Conservation (phyloP, 2,797 vertebrate species). For the Brachyalestes nurse region DNA sequence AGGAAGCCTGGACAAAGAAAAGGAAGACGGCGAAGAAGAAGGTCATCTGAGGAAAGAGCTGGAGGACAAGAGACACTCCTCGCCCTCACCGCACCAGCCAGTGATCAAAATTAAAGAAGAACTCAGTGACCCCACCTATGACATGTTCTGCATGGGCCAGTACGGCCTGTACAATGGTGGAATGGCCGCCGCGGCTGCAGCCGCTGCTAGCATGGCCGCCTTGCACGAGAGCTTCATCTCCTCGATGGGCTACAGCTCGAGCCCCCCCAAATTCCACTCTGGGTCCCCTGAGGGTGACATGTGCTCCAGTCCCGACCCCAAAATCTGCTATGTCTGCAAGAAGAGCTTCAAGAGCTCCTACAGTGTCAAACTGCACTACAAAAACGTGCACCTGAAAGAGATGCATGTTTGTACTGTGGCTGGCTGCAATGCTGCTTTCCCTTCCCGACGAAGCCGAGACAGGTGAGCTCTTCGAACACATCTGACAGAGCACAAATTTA, state of each 20-base stretch:
- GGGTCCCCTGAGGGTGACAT: constrained; percentile 92
- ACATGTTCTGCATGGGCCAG: constrained; percentile 99
- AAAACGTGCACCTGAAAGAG: constrained; percentile 99
- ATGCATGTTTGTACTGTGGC: constrained; percentile 99
- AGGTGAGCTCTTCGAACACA: constrained; percentile 84
- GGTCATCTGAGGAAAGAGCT: constrained; percentile 83
- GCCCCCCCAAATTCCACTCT: constrained; percentile 91
- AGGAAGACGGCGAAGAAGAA: constrained; percentile 78
- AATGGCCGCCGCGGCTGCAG: constrained; percentile 85
- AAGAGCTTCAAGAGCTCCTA: constrained; percentile 99
- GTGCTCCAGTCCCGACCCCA: constrained; percentile 95
- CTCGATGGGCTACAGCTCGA: constrained; percentile 92
- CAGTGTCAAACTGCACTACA: constrained; percentile 99
- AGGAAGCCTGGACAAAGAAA: constrained; percentile 70
- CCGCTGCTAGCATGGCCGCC: constrained; percentile 95
- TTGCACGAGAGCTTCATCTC: constrained; percentile 95
- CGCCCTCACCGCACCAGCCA: constrained; percentile 85
- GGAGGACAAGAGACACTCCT: constrained; percentile 86
- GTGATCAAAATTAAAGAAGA: constrained; percentile 97
- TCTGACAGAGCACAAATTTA: background rate
- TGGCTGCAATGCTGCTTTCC: constrained; percentile 98
- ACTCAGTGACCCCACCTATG: constrained; percentile 94
- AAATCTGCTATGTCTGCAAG: constrained; percentile 99
- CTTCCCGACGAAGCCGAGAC: constrained; percentile 98
- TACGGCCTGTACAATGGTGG: constrained; percentile 94